Conservation (phyloP, 1,140 invertebrate genomes). For the Drosophila trapezifrons region DNA sequence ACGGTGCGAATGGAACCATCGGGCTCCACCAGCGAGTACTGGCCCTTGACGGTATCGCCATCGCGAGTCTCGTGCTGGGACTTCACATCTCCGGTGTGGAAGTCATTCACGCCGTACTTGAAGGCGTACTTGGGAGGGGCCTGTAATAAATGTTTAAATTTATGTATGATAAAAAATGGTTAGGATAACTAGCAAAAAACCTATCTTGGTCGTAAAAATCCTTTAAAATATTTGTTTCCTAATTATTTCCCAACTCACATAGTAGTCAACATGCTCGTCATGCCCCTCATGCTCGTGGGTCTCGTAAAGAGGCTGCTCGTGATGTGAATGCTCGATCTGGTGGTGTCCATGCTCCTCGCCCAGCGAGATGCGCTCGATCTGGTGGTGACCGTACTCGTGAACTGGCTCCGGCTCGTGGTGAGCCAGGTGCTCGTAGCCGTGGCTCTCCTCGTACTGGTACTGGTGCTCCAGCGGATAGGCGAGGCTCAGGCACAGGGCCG, state of each 20-base stretch:
- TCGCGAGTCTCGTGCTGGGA: conserved; percentile 85
- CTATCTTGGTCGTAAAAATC: no score
- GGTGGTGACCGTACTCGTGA: conserved; percentile 76
- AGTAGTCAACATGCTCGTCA: conserved; percentile 83
- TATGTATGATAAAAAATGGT: no score
- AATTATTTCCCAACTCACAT: conserved; percentile 67
- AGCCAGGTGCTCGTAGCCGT: conserved; percentile 72
- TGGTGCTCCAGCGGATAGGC: conserved; percentile 82
- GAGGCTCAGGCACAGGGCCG: conserved; percentile 74
- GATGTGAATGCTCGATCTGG: conserved; percentile 57
- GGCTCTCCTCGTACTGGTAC: conserved; percentile 69
- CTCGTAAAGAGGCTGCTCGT: conserved; percentile 72
- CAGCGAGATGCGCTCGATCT: conserved; percentile 77
- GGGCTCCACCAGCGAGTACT: conserved; percentile 85
- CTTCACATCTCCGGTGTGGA: conserved; percentile 86
- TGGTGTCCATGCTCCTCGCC: conserved; percentile 72
- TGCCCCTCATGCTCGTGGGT: conserved; percentile 69
- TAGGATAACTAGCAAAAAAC: no score
- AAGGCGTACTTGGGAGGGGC: conserved; percentile 85
- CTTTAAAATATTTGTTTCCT: no score
- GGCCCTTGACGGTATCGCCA: conserved; percentile 85
- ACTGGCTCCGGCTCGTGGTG: conserved; percentile 62
- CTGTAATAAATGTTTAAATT: conserved; percentile 35
- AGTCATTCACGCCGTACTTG: conserved; percentile 86
- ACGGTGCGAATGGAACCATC: conserved; percentile 86